Percentiles rank a stretch among this genome's conserved stretches.
Evolutionary conservation across 1,140 invertebrate genomes (phyloP).

Genomic region (Drosophila lini): DNA sequence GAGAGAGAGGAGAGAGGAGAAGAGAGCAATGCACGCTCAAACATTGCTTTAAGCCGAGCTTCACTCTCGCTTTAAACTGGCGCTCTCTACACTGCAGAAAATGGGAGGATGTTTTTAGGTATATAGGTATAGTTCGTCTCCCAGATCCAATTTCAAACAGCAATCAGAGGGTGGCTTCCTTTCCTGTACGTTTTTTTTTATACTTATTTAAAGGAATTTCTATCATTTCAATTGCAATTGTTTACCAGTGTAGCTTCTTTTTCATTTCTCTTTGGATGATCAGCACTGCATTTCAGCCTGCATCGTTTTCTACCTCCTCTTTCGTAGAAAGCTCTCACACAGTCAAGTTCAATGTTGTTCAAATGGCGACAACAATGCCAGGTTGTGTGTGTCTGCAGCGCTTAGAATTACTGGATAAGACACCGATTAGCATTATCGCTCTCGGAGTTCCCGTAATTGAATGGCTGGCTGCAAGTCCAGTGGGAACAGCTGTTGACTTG

Average conservation of each 20-base stretch:
- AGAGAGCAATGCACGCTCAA: conserved; percentile 8
- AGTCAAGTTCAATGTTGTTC: conserved; percentile 70
- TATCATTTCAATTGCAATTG: neutral
- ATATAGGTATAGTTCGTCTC: no score
- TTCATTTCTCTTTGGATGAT: neutral
- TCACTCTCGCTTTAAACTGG: conserved; percentile 25
- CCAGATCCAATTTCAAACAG: no score
- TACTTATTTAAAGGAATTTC: neutral
- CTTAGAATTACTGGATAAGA: conserved; percentile 6
- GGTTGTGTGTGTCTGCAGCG: neutral
- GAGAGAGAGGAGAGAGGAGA: neutral
- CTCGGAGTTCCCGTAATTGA: conserved; percentile 12
- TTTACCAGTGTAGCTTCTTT: neutral
- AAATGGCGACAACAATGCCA: conserved; percentile 1
- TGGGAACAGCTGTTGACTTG: neutral
- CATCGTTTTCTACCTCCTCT: neutral
- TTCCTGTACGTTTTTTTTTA: no score
- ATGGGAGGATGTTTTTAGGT: neutral
- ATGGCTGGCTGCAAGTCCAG: neutral
- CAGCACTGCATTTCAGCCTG: conserved; percentile 17
- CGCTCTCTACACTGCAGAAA: conserved; percentile 1
- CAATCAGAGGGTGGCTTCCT: no score
- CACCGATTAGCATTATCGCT: conserved; percentile 16
- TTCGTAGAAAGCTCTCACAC: conserved; percentile 15
- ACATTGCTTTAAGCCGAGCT: conserved; percentile 15